Evolutionary conservation across 2,888 invertebrate genomes (phyloP).

Genomic region (Lissocephala sabroskyi): DNA sequence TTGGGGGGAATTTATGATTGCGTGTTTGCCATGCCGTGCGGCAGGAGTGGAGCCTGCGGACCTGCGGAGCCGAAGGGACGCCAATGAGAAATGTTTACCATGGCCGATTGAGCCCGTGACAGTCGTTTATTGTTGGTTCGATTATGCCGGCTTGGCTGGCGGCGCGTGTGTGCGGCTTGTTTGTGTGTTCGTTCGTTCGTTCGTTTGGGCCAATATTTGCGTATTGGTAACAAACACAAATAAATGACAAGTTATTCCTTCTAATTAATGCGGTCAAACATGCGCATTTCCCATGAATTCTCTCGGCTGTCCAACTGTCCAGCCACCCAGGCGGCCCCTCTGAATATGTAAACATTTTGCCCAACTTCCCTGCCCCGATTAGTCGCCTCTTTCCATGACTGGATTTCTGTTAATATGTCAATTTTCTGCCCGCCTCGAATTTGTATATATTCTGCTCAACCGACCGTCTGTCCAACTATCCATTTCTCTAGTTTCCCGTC

Average conservation of each 20-base stretch:
- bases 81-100: slow-evolving; percentile 18
- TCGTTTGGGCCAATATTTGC: slow-evolving; percentile 29
- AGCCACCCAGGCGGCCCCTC: too few relatives aligned
- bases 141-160: slow-evolving; percentile 37
- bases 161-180: not conserved
- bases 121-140: too few relatives aligned
- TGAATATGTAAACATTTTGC: too few relatives aligned
- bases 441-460: too few relatives aligned
- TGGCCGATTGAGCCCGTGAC: slow-evolving; percentile 6
- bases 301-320: too few relatives aligned
- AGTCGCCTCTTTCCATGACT: too few relatives aligned
- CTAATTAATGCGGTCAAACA: slow-evolving; percentile 52
- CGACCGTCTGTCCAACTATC: too few relatives aligned
- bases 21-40: too few relatives aligned
- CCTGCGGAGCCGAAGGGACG: slow-evolving; percentile 11
- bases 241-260: slow-evolving; percentile 54
- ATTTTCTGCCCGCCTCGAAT: too few relatives aligned
- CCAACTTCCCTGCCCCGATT: too few relatives aligned
- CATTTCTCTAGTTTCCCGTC: too few relatives aligned
- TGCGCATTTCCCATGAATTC: slow-evolving; percentile 43
- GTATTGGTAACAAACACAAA: slow-evolving; percentile 35
- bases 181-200: slow-evolving; percentile 1
- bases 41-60: not conserved
- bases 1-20: slow-evolving; percentile 37
- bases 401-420: too few relatives aligned